Conservation (phyloP, 2,113 vertebrate genomes). For the Dascyllus trimaculatus region DNA sequence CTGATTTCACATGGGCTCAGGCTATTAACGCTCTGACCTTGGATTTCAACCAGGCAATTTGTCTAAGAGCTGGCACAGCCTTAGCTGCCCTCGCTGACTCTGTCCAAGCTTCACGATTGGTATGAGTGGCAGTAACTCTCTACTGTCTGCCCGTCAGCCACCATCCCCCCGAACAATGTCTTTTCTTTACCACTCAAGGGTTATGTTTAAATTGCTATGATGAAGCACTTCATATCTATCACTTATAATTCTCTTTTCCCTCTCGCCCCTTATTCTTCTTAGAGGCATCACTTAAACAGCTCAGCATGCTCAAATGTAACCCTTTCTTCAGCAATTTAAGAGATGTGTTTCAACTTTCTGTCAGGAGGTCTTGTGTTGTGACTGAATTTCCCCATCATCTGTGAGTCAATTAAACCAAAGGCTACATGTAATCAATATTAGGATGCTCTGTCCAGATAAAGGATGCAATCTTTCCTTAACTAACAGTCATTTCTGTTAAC, state of each 20-base stretch:
- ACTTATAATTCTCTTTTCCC: conserved; percentile 28
- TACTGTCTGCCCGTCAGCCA: conserved; percentile 43
- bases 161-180: conserved; percentile 29
- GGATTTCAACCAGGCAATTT: conserved; percentile 79
- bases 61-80: conserved; percentile 67
- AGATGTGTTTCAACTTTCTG: neutral
- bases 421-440: no score
- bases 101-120: conserved; percentile 45
- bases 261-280: neutral
- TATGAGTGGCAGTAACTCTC: conserved; percentile 57
- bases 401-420: neutral
- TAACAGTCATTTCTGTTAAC: no score
- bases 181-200: conserved; percentile 55
- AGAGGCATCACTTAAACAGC: conserved; percentile 40
- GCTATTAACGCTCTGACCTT: conserved; percentile 81
- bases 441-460: no score
- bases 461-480: no score
- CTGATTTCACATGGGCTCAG: conserved; percentile 77
- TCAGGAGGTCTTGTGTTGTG: neutral
- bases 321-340: conserved; percentile 5
- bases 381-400: neutral
- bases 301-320: neutral
- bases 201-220: conserved; percentile 67
- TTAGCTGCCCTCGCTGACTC: conserved; percentile 41
- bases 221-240: conserved; percentile 62